Evolutionary conservation across 2,113 vertebrate species (phyloP).

Genomic region (Cyanistes caeruleus): DNA sequence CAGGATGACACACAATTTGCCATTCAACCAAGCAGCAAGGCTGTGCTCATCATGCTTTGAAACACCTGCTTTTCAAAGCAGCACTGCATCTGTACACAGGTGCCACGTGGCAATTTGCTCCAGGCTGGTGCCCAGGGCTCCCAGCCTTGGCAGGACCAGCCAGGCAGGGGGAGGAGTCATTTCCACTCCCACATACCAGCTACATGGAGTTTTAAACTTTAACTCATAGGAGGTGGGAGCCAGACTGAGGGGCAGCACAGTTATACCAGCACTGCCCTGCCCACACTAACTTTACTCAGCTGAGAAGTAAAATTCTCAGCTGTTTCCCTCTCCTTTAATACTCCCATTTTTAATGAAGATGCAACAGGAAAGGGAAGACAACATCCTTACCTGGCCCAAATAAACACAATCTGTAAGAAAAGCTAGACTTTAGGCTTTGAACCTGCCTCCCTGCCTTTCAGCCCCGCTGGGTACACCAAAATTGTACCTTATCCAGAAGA

Average conservation of each 20-base stretch:
- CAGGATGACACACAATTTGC: neutral
- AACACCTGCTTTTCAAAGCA: neutral
- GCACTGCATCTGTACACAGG: neutral
- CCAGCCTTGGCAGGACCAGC: neutral
- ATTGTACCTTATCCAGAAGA: neutral
- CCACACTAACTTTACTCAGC: neutral
- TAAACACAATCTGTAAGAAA: neutral
- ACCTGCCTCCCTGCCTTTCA: neutral
- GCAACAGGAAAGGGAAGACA: neutral
- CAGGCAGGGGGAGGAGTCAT: neutral
- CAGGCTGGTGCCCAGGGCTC: neutral
- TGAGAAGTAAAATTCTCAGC: neutral
- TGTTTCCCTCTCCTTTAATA: neutral
- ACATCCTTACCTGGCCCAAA: neutral
- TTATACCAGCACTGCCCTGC: neutral
- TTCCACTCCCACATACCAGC: neutral
- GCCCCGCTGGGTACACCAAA: fast-evolving
- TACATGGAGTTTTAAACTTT: neutral
- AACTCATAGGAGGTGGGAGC: neutral
- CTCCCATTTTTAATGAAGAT: neutral
- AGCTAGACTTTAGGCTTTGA: neutral
- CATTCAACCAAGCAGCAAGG: neutral
- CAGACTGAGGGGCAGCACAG: neutral
- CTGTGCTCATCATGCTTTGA: neutral
- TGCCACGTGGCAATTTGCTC: neutral